These are phyloP conservation scores for Anthoscopus minutus DNA, from an alignment of 2,113 vertebrate genomes.

Conservation along the genomic window DNA sequence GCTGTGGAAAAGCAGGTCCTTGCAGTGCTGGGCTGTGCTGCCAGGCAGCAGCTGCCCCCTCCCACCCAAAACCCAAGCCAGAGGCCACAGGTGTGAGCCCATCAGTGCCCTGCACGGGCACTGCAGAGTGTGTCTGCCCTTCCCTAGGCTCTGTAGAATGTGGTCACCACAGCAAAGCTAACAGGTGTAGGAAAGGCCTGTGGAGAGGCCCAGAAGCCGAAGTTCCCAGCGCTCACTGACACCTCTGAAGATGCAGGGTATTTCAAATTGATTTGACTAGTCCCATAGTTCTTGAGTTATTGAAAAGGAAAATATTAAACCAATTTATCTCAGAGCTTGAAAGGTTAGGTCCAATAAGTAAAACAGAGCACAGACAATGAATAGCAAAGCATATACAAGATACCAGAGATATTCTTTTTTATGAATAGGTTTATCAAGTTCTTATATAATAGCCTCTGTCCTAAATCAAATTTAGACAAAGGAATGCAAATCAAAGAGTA, in stretches of 20 bases:
- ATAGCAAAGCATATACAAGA: neutral
- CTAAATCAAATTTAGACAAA: slow-evolving; percentile 25
- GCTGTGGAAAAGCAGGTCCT: neutral
- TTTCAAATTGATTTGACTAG: neutral
- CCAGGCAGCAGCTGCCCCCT: neutral
- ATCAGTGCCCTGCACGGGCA: neutral
- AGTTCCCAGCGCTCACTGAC: rapidly evolving
- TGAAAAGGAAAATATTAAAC: neutral
- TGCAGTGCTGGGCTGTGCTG: neutral
- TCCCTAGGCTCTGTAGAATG: neutral
- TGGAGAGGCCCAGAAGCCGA: neutral
- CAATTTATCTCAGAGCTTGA: neutral
- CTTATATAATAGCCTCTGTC: slow-evolving; percentile 17
- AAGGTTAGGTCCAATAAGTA: neutral
- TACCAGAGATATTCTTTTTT: neutral
- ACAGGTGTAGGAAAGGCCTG: neutral
- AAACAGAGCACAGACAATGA: neutral
- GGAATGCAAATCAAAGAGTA: slow-evolving; percentile 43
- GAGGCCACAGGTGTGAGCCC: neutral
- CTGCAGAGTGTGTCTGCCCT: rapidly evolving
- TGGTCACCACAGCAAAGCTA: neutral
- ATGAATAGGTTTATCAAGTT: neutral
- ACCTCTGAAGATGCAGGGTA: neutral
- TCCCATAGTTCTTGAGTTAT: neutral
- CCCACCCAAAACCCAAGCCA: rapidly evolving